A percentile compares a stretch with the other conserved stretches of the same genome.
phyloP scores from a whole-genome alignment of 2,888 invertebrate species.

The Cinara cedri region DNA sequence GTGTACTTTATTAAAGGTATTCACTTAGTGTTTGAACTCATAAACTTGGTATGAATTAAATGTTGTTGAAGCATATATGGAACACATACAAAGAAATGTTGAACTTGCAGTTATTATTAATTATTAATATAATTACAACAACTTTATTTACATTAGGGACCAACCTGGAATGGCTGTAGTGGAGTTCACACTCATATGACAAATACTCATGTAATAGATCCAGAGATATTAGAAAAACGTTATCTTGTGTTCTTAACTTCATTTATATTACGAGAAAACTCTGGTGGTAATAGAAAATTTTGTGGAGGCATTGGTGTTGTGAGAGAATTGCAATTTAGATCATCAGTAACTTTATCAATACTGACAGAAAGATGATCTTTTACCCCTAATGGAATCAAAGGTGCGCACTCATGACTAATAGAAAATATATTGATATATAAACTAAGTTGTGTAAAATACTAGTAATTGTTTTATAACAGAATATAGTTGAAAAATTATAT shows the following conservation, averaged over 20 bases:
- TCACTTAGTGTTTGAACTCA: constrained; percentile 84
- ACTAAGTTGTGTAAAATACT: too few species aligned
- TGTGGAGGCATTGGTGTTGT: constrained; percentile 90
- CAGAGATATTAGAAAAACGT: constrained; percentile 91
- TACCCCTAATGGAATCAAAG: constrained; percentile 87
- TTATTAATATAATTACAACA: neutral
- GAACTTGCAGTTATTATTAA: constrained; percentile 80
- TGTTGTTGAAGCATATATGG: constrained; percentile 97
- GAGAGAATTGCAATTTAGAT: constrained; percentile 84
- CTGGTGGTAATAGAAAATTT: constrained; percentile 77
- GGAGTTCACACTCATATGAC: constrained; percentile 99
- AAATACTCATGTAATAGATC: constrained; percentile 97
- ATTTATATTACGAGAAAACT: constrained; percentile 78
- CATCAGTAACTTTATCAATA: constrained; percentile 83
- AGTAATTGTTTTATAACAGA: too few species aligned
- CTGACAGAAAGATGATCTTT: constrained; percentile 91
- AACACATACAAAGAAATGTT: constrained; percentile 92
- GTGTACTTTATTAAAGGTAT: constrained; percentile 70
- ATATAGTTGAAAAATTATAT: too few species aligned
- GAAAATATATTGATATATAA: too few species aligned
- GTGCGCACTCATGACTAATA: constrained; percentile 63
- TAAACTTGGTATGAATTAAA: constrained; percentile 84
- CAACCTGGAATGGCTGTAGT: constrained; percentile 87
- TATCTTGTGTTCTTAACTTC: constrained; percentile 88
- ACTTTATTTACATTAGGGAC: constrained; percentile 71